Evolutionary conservation across 1,140 invertebrate species (phyloP).

Genomic region (Pseudomyrmex concolor): DNA sequence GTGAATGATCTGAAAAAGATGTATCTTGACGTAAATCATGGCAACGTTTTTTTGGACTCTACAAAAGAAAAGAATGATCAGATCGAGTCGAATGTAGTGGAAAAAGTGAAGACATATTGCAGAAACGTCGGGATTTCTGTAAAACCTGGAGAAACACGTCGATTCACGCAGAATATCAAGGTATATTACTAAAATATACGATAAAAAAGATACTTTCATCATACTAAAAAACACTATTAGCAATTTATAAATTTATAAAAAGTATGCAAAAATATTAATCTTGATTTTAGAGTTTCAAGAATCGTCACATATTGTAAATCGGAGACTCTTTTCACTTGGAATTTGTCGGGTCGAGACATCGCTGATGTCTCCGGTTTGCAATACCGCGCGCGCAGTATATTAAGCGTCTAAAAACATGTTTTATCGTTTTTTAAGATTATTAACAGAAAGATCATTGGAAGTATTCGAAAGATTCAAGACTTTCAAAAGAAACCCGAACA

Average conservation of each 20-base stretch:
- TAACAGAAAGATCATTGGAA: slow-evolving; percentile 26
- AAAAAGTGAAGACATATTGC: slow-evolving; percentile 32
- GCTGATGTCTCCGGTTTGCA: no score
- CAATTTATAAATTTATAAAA: no score
- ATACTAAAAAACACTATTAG: no score
- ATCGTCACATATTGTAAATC: no score
- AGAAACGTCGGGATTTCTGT: not conserved
- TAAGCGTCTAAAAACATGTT: no score
- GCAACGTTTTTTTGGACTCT: not conserved
- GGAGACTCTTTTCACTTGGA: no score
- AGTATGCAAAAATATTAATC: no score
- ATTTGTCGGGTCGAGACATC: no score
- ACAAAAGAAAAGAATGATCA: not conserved
- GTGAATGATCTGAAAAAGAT: slow-evolving; percentile 18
- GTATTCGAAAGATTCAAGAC: not conserved
- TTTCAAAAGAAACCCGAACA: not conserved
- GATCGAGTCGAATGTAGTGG: not conserved
- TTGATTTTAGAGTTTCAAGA: no score
- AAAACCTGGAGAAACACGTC: not conserved
- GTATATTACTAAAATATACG: not conserved
- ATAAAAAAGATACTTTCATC: no score
- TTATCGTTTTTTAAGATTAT: no score
- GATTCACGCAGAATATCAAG: not conserved
- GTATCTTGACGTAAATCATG: not conserved
- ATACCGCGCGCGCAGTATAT: no score